Evolutionary conservation across 2,113 vertebrate species (phyloP), one percentile per base, ranked within the genome.

Genomic region (Pluvianellus socialis): DNA sequence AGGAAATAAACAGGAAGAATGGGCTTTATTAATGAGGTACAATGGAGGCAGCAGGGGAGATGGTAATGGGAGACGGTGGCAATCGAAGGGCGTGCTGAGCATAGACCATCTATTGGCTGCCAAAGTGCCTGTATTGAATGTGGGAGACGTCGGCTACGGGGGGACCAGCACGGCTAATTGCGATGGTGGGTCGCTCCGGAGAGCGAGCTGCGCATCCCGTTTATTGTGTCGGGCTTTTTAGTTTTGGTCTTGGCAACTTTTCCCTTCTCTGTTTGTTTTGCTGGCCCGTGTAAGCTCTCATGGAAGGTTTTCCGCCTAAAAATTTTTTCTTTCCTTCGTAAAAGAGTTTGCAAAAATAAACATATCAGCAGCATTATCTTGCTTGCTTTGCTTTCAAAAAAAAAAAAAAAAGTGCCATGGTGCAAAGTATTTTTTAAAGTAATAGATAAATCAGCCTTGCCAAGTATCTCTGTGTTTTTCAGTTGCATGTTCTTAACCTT

Each of bases 11-110:
- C 92, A 74, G 95, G 94, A 88, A 19, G 94, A 75, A 88, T 20
- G 35, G 96, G 94, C 94, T 96, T 89, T 95, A 90, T 96, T 96
- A 97, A 96, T 96, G 90, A 95, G 97, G 67, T 50, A 50, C 77
- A 12, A 3, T 49, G 38, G 23, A 84, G 71, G 87, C 91, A 81
- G 94, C 93, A 20, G 92, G 94, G 66, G 85, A 95, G 92, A 53
- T 94, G 90, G 58, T 89, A 59, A 79, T 40, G 59, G 94, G 80
- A 72, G 90, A 58, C 47, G 96, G 93, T 85, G 94, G 92, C 71
- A 90, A 94, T 96, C 32, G 86, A 95, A 95, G 89, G 87, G 21
- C 35, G 10, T 26, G 53, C 83, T 53, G 88, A 84, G 96, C 75
- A 58, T 30, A 63, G 91, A 87, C 76, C 52, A 75, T 80, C 83